Evolutionary conservation across 2,888 invertebrate species (phyloP).

Genomic region (Tinea trinotella): DNA sequence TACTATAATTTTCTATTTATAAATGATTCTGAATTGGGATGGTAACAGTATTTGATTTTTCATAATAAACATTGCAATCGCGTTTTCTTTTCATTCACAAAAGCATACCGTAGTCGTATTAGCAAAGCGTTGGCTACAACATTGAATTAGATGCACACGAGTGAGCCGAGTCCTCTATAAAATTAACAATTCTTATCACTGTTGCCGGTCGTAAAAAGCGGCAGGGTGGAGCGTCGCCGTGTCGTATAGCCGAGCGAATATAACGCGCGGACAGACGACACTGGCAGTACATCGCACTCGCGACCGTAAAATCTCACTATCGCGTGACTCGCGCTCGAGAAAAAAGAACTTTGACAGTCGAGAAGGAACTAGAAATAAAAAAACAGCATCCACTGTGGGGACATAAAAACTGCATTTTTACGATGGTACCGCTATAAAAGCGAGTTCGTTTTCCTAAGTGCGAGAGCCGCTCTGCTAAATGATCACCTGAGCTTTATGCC

Average conservation of each 20-base stretch:
- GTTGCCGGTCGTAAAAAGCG: slow-evolving; percentile 46
- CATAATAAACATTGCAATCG: too few species aligned
- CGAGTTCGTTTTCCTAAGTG: slow-evolving; percentile 30
- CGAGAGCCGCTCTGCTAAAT: slow-evolving; percentile 20
- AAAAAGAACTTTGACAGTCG: slow-evolving; percentile 41
- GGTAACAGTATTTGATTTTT: too few species aligned
- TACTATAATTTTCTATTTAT: too few species aligned
- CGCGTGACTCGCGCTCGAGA: slow-evolving; percentile 31
- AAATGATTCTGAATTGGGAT: too few species aligned
- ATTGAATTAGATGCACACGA: slow-evolving; percentile 40
- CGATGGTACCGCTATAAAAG: slow-evolving; percentile 34
- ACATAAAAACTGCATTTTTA: slow-evolving; percentile 51
- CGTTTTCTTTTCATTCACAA: too few species aligned
- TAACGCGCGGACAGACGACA: slow-evolving; percentile 13
- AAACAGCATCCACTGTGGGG: slow-evolving; percentile 27
- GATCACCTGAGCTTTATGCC: slow-evolving; percentile 18
- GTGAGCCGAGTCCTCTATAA: slow-evolving; percentile 35
- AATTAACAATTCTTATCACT: slow-evolving; percentile 66
- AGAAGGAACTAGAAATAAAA: slow-evolving; percentile 42
- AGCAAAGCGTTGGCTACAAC: slow-evolving; percentile 20
- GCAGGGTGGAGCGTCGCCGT: slow-evolving; percentile 19
- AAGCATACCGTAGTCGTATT: neutral
- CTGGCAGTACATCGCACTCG: slow-evolving; percentile 19
- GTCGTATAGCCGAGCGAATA: slow-evolving; percentile 19
- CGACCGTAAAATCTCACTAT: slow-evolving; percentile 39